Evolutionary conservation across 2,888 invertebrate species (phyloP).

Genomic region (Mystacides longicornis): DNA sequence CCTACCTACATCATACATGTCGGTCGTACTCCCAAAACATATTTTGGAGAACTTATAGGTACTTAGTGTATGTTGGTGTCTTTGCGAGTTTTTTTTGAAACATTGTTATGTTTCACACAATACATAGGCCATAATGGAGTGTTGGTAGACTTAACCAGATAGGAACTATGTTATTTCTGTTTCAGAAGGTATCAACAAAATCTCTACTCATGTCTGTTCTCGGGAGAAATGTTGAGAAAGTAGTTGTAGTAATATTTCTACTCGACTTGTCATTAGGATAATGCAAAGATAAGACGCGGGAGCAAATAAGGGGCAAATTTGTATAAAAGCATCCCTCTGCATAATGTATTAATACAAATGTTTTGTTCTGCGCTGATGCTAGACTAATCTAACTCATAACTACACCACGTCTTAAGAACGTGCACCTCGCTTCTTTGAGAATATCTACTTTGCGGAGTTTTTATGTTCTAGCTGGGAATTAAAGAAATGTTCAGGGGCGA

Average conservation of each 20-base stretch:
- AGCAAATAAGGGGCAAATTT: conserved; percentile 3
- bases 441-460: background rate
- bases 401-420: background rate
- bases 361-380: background rate
- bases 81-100: too few species aligned
- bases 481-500: background rate
- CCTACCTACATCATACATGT: too few species aligned
- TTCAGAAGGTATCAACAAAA: too few species aligned
- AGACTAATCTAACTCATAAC: background rate
- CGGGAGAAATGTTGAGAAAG: background rate
- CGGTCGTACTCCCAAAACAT: too few species aligned
- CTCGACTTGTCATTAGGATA: background rate
- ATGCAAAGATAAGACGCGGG: background rate
- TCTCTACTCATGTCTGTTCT: too few species aligned
- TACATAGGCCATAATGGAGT: too few species aligned
- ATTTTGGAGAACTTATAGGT: too few species aligned
- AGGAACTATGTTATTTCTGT: too few species aligned
- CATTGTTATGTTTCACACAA: too few species aligned
- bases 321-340: conserved; percentile 1
- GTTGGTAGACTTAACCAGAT: too few species aligned
- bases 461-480: background rate
- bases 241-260: conserved; percentile 1
- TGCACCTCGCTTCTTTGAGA: background rate
- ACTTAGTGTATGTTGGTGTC: too few species aligned
- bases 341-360: background rate